These are phyloP conservation scores for Agonopterix heracliana DNA, from an alignment of 2,888 invertebrate species.

Conservation along the genomic window DNA sequence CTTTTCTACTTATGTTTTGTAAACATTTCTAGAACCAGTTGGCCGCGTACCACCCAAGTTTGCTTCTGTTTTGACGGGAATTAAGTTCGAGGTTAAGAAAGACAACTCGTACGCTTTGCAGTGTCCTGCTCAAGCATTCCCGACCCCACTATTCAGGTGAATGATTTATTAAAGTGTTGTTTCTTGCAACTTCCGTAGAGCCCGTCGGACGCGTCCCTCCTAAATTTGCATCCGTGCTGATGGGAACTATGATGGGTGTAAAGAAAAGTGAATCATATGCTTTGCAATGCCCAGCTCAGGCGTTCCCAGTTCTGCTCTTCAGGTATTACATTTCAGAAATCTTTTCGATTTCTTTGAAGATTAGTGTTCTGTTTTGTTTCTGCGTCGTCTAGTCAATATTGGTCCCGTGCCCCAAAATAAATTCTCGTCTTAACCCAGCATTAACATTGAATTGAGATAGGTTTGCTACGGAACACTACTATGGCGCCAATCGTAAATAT, in stretches of 20 bases:
- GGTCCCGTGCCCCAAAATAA: neutral
- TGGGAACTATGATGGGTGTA: conserved; percentile 76
- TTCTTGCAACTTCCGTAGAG: conserved; percentile 62
- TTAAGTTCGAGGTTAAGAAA: conserved; percentile 74
- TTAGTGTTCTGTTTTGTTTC: neutral
- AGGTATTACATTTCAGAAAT: conserved; percentile 49
- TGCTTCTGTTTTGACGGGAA: conserved; percentile 67
- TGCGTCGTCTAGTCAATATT: neutral
- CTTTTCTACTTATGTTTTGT: conserved; percentile 27
- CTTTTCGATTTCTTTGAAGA: conserved; percentile 7
- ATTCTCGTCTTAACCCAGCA: neutral
- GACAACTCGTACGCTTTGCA: conserved; percentile 63
- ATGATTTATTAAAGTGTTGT: conserved; percentile 11
- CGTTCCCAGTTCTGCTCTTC: conserved; percentile 79
- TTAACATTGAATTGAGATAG: too few species aligned
- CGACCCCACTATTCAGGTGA: conserved; percentile 75
- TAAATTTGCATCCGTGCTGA: conserved; percentile 79
- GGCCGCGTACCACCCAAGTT: conserved; percentile 74
- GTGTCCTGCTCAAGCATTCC: conserved; percentile 83
- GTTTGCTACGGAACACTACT: too few species aligned
- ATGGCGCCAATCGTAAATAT: too few species aligned
- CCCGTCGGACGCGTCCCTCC: conserved; percentile 82
- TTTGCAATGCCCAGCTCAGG: conserved; percentile 80
- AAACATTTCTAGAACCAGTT: conserved; percentile 46
- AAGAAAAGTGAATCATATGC: conserved; percentile 64